These are phyloP conservation scores for Pantherophis vulpinus DNA, from an alignment of 2,797 vertebrate genomes.

Conservation along the genomic window DNA sequence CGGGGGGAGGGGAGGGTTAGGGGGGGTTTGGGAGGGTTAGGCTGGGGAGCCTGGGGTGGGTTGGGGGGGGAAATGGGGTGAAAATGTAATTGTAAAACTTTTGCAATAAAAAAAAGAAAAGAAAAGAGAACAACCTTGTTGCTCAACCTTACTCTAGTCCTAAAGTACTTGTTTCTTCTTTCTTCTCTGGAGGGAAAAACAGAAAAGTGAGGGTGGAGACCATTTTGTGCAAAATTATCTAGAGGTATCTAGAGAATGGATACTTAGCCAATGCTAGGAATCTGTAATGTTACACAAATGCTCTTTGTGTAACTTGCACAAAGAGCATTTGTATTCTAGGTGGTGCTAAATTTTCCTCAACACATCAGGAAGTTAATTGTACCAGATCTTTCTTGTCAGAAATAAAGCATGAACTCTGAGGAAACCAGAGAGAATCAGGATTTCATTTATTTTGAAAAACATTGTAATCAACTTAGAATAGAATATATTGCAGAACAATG, in stretches of 20 bases:
- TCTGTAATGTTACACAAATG: too few species aligned
- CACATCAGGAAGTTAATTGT: background rate
- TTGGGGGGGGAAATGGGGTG: too few species aligned
- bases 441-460: background rate
- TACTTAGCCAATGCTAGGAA: background rate
- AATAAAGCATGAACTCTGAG: background rate
- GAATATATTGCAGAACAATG: background rate
- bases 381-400: background rate
- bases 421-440: background rate
- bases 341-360: background rate
- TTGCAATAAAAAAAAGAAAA: too few species aligned
- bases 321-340: background rate
- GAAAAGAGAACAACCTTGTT: background rate
- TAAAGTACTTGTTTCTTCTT: background rate
- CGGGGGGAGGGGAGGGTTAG: too few species aligned
- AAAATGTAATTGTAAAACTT: too few species aligned
- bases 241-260: background rate
- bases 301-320: too few species aligned
- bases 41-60: too few species aligned
- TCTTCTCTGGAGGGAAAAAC: background rate
- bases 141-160: background rate
- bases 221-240: background rate
- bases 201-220: background rate
- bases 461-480: background rate
- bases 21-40: too few species aligned